These are phyloP conservation scores for Amyelois transitella DNA, from an alignment of 1,140 invertebrate genomes.

Conservation along the genomic window DNA sequence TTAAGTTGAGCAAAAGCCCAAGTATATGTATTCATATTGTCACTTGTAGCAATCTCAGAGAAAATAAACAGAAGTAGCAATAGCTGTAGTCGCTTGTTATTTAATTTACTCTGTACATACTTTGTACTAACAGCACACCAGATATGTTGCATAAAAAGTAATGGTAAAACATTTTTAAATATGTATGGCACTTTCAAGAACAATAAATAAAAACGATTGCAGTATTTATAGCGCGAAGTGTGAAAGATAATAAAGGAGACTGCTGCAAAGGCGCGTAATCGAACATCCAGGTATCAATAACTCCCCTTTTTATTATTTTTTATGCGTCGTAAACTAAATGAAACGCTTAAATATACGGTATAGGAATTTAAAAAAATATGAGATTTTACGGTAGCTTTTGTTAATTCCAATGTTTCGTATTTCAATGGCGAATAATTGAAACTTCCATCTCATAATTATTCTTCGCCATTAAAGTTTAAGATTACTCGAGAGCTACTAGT, in stretches of 20 bases:
- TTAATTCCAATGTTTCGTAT: neutral
- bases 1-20: constrained; percentile 15
- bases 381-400: no score
- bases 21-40: constrained; percentile 5
- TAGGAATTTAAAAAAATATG: no score
- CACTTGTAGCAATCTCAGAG: no score
- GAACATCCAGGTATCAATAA: constrained; percentile 15
- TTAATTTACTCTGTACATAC: no score
- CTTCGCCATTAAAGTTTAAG: constrained; percentile 32
- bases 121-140: no score
- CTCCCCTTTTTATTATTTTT: constrained; percentile 14
- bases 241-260: constrained; percentile 16
- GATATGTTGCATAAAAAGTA: no score
- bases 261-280: constrained; percentile 12
- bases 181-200: neutral
- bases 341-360: neutral
- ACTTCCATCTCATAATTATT: constrained; percentile 24
- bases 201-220: constrained; percentile 8
- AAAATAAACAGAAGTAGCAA: no score
- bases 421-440: constrained; percentile 10
- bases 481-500: constrained; percentile 41
- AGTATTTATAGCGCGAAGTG: constrained; percentile 15
- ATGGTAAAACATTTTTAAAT: no score
- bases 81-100: no score
- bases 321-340: neutral